phyloP scores from a whole-genome alignment of 2,888 invertebrate genomes.

The Adelognathus sp. region DNA sequence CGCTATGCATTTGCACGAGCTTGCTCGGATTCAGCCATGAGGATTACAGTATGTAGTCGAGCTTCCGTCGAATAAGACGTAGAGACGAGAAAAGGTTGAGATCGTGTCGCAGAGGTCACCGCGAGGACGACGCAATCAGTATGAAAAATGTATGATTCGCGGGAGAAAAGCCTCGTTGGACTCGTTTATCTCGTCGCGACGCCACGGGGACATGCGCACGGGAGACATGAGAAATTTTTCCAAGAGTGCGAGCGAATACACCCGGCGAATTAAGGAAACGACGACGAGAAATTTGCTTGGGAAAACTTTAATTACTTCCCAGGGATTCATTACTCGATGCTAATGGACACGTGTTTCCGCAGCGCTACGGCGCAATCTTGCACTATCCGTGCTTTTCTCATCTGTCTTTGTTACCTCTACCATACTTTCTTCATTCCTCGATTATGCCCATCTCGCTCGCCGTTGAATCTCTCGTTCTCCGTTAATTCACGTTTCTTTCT shows the following conservation, averaged over 20 bases:
- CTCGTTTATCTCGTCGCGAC: conserved; percentile 17
- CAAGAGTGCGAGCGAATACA: conserved; percentile 23
- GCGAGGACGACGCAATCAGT: conserved; percentile 42
- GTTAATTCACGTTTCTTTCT: conserved; percentile 51
- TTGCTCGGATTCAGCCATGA: conserved; percentile 17
- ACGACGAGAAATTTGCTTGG: conserved; percentile 69
- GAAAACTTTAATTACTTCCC: conserved; percentile 79
- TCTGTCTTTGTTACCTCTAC: conserved; percentile 10
- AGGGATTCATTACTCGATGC: conserved; percentile 77
- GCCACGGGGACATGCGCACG: conserved; percentile 5
- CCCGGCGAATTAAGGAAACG: conserved; percentile 28
- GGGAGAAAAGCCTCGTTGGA: conserved; percentile 16
- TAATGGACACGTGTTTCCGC: conserved; percentile 76
- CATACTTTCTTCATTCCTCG: background rate
- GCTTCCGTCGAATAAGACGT: conserved; percentile 41
- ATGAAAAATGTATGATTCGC: conserved; percentile 52
- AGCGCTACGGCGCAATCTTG: conserved; percentile 49
- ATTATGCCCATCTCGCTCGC: background rate
- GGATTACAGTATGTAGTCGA: conserved; percentile 14
- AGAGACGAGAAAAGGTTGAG: conserved; percentile 34
- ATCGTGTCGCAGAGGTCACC: conserved; percentile 11
- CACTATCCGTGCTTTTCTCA: conserved; percentile 10
- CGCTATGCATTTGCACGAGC: conserved; percentile 11
- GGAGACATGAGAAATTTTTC: conserved; percentile 13
- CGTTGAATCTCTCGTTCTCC: background rate